Conservation (phyloP, 30 jellyfish, hydroid and myxozoan genomes). For the Morbakka virulenta region DNA sequence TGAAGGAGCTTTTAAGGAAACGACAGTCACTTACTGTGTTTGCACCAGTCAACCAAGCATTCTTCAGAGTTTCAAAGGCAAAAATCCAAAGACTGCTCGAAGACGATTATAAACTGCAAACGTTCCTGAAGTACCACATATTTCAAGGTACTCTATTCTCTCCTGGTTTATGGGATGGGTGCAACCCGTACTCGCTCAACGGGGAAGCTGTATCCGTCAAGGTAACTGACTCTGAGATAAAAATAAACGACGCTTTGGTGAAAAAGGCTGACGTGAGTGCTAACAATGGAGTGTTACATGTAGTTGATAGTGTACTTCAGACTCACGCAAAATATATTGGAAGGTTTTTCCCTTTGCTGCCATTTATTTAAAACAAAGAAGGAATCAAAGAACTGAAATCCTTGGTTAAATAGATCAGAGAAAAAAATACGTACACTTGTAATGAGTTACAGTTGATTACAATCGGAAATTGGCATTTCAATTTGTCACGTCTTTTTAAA, state of each 20-base stretch:
- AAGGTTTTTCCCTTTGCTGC: no score
- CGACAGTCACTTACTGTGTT: conserved; percentile 26
- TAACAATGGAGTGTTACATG: conserved; percentile 53
- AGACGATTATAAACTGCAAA: background rate
- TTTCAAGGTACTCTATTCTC: conserved; percentile 52
- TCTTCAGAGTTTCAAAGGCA: conserved; percentile 22
- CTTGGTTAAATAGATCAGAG: no score
- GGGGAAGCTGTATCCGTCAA: conserved; percentile 46
- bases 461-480: no score
- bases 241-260: conserved; percentile 29
- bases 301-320: conserved; percentile 28
- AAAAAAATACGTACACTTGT: no score
- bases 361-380: no score
- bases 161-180: conserved; percentile 7
- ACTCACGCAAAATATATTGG: no score
- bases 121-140: conserved; percentile 45
- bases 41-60: conserved; percentile 70
- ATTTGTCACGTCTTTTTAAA: no score
- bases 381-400: no score
- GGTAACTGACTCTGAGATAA: background rate
- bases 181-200: conserved; percentile 25
- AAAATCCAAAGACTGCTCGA: background rate
- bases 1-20: conserved; percentile 3
- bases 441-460: no score
- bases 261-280: conserved; percentile 20